phyloP scores from a whole-genome alignment of 1,140 invertebrate genomes.

The Globodera rostochiensis region DNA sequence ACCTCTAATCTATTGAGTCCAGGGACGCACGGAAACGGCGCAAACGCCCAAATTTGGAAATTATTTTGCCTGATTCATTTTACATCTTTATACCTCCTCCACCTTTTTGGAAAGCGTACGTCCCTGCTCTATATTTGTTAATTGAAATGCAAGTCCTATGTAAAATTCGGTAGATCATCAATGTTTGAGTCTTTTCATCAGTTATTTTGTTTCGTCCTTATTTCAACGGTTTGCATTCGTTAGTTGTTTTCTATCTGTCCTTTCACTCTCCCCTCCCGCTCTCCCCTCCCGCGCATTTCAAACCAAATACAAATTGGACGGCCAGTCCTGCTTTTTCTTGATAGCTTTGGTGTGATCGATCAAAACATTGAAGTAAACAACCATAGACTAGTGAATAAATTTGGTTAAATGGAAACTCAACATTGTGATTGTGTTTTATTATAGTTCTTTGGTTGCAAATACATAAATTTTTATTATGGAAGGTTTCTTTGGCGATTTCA shows the following conservation, averaged over 20 bases:
- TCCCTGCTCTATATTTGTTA: background rate
- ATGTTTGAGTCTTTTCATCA: background rate
- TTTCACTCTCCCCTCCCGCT: background rate
- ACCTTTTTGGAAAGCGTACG: background rate
- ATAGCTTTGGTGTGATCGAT: background rate
- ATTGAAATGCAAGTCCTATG: background rate
- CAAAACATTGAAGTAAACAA: background rate
- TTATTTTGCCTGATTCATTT: too few species aligned
- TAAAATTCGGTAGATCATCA: background rate
- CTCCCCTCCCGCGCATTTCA: background rate
- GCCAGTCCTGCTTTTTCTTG: background rate
- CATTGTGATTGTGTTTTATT: background rate
- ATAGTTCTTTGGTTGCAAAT: too few species aligned
- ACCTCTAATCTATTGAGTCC: background rate
- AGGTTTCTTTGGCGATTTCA: too few species aligned
- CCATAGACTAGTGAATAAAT: background rate
- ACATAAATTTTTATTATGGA: too few species aligned
- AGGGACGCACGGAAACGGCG: background rate
- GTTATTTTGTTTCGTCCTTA: background rate
- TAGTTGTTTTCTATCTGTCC: background rate
- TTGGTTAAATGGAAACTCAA: background rate
- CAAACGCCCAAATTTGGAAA: too few species aligned
- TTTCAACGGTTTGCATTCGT: background rate
- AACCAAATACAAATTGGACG: background rate
- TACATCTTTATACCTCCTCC: too few species aligned